Percentiles rank a stretch among this genome's conserved stretches.
phyloP scores from a whole-genome alignment of 2,113 vertebrate genomes.

The Sciurus niger region DNA sequence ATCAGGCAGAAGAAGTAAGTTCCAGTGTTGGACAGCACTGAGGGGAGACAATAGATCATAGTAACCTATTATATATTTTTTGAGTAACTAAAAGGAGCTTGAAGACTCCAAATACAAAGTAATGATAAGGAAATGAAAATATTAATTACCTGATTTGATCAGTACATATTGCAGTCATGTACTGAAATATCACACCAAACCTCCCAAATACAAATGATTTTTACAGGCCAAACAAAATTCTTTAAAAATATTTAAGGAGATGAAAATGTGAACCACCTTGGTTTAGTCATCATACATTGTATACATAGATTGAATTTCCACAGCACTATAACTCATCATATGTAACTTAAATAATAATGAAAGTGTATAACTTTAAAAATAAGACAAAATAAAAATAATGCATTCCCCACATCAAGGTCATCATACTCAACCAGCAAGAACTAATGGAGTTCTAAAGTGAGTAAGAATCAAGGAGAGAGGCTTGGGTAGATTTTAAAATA shows the following conservation, averaged over 20 bases:
- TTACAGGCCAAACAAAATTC: too few species aligned
- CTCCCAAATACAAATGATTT: too few species aligned
- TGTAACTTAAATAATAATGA: too few species aligned
- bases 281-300: too few species aligned
- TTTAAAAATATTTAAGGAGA: too few species aligned
- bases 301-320: too few species aligned
- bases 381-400: not conserved
- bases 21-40: not conserved
- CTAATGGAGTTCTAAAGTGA: not conserved
- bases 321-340: too few species aligned
- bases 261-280: too few species aligned
- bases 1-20: not conserved
- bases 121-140: not conserved
- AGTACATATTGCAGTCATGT: not conserved
- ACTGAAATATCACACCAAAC: too few species aligned
- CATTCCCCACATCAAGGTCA: not conserved
- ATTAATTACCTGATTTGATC: not conserved
- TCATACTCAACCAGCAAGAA: not conserved
- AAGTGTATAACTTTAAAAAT: not conserved
- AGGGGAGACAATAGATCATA: too few species aligned
- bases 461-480: not conserved
- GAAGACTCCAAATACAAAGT: not conserved
- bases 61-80: not conserved
- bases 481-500: not conserved
- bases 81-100: not conserved